Evolutionary conservation across 2,888 invertebrate species (phyloP).

Genomic region (Sacculina carcini): DNA sequence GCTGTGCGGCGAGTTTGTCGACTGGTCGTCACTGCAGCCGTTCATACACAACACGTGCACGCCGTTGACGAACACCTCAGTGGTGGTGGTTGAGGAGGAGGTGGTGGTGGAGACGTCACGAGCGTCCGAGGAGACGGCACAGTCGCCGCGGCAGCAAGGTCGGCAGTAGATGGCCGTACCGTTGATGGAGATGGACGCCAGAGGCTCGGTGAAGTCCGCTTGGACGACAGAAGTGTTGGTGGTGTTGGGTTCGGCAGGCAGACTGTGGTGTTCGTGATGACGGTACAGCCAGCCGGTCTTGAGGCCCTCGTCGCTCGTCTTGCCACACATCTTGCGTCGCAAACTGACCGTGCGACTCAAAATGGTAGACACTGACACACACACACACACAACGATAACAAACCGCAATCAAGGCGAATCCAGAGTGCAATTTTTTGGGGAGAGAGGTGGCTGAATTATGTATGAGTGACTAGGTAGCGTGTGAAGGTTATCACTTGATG

Average conservation of each 20-base stretch:
- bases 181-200: neutral
- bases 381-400: too few relatives aligned
- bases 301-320: neutral
- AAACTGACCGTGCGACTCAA: neutral
- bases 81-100: neutral
- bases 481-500: too few relatives aligned
- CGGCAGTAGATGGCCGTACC: neutral
- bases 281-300: conserved; percentile 1
- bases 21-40: too few relatives aligned
- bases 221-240: too few relatives aligned
- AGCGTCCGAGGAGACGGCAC: neutral
- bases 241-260: too few relatives aligned
- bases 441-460: too few relatives aligned
- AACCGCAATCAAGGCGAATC: too few relatives aligned
- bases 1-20: neutral
- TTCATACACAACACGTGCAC: neutral
- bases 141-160: neutral
- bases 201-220: neutral
- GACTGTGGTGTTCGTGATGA: too few relatives aligned
- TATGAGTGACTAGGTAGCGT: too few relatives aligned
- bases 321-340: neutral
- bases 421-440: neutral
- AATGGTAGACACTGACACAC: neutral
- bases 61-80: neutral
- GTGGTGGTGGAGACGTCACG: neutral